Conservation (phyloP, 2,113 vertebrate species). For the Apaloderma vittatum region DNA sequence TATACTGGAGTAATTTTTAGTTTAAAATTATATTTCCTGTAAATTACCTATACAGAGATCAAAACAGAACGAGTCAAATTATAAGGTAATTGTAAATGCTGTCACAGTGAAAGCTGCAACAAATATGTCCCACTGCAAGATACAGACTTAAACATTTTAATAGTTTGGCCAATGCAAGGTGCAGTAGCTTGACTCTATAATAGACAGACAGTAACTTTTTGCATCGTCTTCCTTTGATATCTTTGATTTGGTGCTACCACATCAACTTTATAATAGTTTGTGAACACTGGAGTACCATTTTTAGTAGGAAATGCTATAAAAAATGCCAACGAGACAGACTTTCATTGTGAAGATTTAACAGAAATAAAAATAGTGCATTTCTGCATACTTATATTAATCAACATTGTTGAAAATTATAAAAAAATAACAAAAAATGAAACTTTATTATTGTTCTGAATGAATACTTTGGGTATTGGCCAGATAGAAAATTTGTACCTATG, state of each 20-base stretch:
- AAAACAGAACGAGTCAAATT: not conserved
- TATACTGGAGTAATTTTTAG: not conserved
- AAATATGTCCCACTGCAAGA: not conserved
- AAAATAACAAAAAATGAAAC: not conserved
- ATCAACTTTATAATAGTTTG: not conserved
- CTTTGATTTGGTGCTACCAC: not conserved
- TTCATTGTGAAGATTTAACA: not conserved
- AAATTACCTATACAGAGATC: not conserved
- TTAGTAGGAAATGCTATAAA: not conserved
- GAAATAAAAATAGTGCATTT: not conserved
- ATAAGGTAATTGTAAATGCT: not conserved
- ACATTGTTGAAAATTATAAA: not conserved
- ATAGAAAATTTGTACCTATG: not conserved
- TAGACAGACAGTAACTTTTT: not conserved
- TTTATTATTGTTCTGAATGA: not conserved
- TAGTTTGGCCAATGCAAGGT: not conserved
- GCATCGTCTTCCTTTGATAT: not conserved
- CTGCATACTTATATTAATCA: not conserved
- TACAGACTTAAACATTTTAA: not conserved
- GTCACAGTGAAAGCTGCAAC: not conserved
- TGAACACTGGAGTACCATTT: not conserved
- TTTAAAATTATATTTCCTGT: slow-evolving; percentile 5
- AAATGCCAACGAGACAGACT: not conserved
- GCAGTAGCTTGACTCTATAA: not conserved
- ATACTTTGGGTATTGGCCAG: not conserved